phyloP scores from a whole-genome alignment of 1,140 invertebrate genomes.

The Drosophila kikkawai region DNA sequence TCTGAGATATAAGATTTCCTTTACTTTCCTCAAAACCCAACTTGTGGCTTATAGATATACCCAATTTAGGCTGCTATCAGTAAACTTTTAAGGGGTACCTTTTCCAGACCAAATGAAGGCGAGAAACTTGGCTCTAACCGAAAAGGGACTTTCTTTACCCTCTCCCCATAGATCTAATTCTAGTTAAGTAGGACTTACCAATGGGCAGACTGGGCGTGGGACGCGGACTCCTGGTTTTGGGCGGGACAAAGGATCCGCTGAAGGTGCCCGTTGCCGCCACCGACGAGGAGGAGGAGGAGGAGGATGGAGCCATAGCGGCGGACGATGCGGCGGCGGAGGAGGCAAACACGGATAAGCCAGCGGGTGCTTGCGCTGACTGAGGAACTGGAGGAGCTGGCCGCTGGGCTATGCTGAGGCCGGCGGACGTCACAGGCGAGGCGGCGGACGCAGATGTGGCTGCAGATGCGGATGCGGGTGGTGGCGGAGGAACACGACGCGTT shows the following conservation, averaged over 20 bases:
- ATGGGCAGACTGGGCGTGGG: slow-evolving; percentile 63
- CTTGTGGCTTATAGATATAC: not conserved
- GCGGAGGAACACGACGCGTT: slow-evolving; percentile 55
- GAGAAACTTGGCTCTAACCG: too few relatives aligned
- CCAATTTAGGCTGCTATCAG: not conserved
- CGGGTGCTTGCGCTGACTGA: slow-evolving; percentile 23
- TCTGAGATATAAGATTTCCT: not conserved
- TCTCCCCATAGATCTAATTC: too few relatives aligned
- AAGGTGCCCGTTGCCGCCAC: slow-evolving; percentile 46
- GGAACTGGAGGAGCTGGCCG: slow-evolving; percentile 53
- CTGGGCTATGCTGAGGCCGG: slow-evolving; percentile 42
- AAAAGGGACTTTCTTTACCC: too few relatives aligned
- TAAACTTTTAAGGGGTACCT: not conserved
- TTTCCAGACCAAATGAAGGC: not conserved
- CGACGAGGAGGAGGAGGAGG: not conserved
- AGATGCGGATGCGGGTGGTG: slow-evolving; percentile 18
- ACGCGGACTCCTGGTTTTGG: slow-evolving; percentile 55
- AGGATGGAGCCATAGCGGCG: not conserved
- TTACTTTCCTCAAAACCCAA: not conserved
- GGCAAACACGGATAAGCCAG: slow-evolving; percentile 7
- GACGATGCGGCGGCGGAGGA: slow-evolving; percentile 7
- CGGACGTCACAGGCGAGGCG: slow-evolving; percentile 9
- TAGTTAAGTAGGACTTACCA: slow-evolving; percentile 38
- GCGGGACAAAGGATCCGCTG: slow-evolving; percentile 43
- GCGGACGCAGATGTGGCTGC: slow-evolving; percentile 10